These are phyloP conservation scores for Leucoraja ocellata DNA, from an alignment of 2,797 vertebrate species.

Conservation along the genomic window DNA sequence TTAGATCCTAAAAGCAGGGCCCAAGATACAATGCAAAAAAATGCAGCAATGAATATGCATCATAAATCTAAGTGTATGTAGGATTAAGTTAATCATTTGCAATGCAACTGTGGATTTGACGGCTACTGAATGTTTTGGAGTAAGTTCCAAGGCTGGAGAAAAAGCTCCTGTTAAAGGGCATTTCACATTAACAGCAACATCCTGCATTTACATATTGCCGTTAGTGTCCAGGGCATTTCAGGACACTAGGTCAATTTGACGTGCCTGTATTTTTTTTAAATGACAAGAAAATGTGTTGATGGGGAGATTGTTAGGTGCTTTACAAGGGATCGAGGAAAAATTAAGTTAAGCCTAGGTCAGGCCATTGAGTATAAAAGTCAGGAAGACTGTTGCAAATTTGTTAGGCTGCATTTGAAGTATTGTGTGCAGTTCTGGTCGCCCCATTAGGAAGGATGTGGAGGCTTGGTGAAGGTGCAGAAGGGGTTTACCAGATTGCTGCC, in stretches of 20 bases:
- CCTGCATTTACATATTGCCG: background rate
- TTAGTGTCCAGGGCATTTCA: background rate
- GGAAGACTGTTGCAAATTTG: too few species aligned
- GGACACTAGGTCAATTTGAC: background rate
- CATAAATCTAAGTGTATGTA: background rate
- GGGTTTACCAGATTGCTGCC: too few species aligned
- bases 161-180: background rate
- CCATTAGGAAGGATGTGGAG: too few species aligned
- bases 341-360: too few species aligned
- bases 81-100: background rate
- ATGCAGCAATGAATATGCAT: background rate
- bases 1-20: background rate
- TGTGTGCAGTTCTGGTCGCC: too few species aligned
- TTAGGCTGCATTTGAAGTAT: too few species aligned
- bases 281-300: too few species aligned
- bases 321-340: background rate
- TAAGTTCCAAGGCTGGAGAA: background rate
- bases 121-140: background rate
- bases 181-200: background rate
- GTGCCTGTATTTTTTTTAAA: background rate
- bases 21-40: background rate
- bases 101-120: background rate
- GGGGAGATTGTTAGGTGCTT: background rate
- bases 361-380: too few species aligned
- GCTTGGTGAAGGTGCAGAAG: too few species aligned